Base-by-base conservation (phyloP, 1,140 invertebrate genomes). In the Arctopsyche grandis region DNA sequence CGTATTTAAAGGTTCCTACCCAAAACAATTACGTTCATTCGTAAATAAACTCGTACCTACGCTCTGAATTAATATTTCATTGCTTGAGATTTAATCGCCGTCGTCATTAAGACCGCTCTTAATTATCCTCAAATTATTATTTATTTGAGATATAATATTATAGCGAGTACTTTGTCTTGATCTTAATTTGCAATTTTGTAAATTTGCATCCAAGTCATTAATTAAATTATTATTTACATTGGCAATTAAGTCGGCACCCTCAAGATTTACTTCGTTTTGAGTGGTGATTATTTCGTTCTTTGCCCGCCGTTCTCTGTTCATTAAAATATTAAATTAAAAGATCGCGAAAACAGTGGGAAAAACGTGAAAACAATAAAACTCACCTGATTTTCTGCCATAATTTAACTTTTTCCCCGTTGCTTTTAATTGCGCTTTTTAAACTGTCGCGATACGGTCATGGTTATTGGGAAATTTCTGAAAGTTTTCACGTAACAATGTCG, bases 211-310 rank as follows among this genome's bases (percentile, higher is more conserved):
- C 21, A 26, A 9, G 9, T 66, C 63, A 66, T 66, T 66, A 66
- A 66, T 66, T 66, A 66, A 66, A 26, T 66, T 22, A 66, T 66
- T 66, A 66, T 66, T 66, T 66, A 66, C 63, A 66, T 66, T 66
- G 22, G 63, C 21, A 66, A 66, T 66, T 66, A 66, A 66, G 63
- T 26, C 21, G 63, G 21, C 24, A 12, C 24, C 63, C 22, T 66
- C 63, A 29, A 66, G 63, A 66, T 66, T 66, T 66, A 66, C 24
- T 66, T 24, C 63, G 5, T n/a, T 26, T 26, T 24, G 56, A 60
- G 56, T n/a, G 19, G 63, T 22, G 63, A 66, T 66, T 66, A 66
- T 66, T 66, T 26, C 10, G 16, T 52, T 52, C 16, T 52, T 14
- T 52, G 48, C 12, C 16, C 63, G 63, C 14, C 14, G 56, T 19